These are phyloP conservation scores for Drosophila koepferae DNA, from an alignment of 2,888 invertebrate species.

Conservation along the genomic window DNA sequence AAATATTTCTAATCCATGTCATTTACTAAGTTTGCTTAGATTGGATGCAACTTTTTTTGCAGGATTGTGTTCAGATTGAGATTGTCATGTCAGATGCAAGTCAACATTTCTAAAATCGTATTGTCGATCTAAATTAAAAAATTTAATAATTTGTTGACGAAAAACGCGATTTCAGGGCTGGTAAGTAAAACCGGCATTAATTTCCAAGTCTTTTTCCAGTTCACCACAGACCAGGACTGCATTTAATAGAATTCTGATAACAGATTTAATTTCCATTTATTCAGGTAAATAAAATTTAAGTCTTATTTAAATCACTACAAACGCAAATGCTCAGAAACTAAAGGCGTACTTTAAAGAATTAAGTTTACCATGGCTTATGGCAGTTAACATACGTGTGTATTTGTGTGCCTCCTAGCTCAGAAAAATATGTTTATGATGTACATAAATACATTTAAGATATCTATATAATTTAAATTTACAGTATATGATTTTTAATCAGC, in stretches of 20 bases:
- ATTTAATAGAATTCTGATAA: slow-evolving; percentile 3
- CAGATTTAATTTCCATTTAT: neutral
- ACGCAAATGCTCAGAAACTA: neutral
- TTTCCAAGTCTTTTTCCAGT: slow-evolving; percentile 49
- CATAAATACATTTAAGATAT: neutral
- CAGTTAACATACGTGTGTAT: neutral
- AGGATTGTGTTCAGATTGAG: neutral
- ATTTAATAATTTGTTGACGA: slow-evolving; percentile 2
- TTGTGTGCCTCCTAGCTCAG: neutral
- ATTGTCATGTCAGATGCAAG: slow-evolving; percentile 4
- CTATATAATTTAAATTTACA: neutral
- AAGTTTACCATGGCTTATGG: neutral
- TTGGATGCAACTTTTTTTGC: neutral
- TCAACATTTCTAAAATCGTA: neutral
- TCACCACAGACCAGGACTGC: slow-evolving; percentile 52
- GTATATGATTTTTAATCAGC: too few species aligned
- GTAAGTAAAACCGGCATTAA: slow-evolving; percentile 42
- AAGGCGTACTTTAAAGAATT: too few species aligned
- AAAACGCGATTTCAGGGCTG: slow-evolving; percentile 7
- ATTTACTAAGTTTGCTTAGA: neutral
- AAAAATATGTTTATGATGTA: neutral
- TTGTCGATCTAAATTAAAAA: neutral
- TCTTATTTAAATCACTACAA: neutral
- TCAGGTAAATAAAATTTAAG: slow-evolving; percentile 1
- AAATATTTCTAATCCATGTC: neutral